Conservation (phyloP, 2,888 invertebrate species). For the Watsonalla cultraria region DNA sequence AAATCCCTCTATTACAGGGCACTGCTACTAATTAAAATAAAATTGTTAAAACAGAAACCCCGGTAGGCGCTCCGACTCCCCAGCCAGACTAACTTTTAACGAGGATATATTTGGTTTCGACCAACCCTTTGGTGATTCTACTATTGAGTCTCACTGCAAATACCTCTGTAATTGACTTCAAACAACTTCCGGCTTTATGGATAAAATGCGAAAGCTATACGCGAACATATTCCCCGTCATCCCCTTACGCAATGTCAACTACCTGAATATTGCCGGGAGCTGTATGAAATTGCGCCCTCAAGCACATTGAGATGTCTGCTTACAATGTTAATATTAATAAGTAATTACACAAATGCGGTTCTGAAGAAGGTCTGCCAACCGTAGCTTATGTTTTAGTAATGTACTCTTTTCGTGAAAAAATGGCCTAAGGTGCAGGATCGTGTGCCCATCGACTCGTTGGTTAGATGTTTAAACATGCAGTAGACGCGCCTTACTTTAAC, state of each 20-base stretch:
- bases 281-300: constrained; percentile 11
- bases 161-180: constrained; percentile 76
- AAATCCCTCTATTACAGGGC: constrained; percentile 61
- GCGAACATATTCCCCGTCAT: constrained; percentile 9
- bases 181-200: constrained; percentile 64
- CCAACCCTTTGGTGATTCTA: constrained; percentile 76
- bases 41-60: constrained; percentile 70
- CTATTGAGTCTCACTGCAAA: constrained; percentile 75
- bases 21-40: constrained; percentile 76
- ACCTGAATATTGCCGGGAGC: constrained; percentile 21
- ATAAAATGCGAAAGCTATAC: constrained; percentile 48
- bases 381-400: too few relatives aligned
- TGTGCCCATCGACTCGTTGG: too few relatives aligned
- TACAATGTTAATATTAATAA: not conserved
- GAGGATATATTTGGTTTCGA: constrained; percentile 77
- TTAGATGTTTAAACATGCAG: too few relatives aligned
- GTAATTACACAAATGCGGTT: too few relatives aligned
- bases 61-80: constrained; percentile 45
- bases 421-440: too few relatives aligned
- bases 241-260: constrained; percentile 18
- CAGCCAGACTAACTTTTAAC: constrained; percentile 73
- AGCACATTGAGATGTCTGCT: not conserved
- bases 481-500: too few relatives aligned
- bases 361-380: too few relatives aligned
- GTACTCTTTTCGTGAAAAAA: too few relatives aligned